Evolutionary conservation across 2,113 vertebrate species (phyloP).

Genomic region (Lucifuga dentata): DNA sequence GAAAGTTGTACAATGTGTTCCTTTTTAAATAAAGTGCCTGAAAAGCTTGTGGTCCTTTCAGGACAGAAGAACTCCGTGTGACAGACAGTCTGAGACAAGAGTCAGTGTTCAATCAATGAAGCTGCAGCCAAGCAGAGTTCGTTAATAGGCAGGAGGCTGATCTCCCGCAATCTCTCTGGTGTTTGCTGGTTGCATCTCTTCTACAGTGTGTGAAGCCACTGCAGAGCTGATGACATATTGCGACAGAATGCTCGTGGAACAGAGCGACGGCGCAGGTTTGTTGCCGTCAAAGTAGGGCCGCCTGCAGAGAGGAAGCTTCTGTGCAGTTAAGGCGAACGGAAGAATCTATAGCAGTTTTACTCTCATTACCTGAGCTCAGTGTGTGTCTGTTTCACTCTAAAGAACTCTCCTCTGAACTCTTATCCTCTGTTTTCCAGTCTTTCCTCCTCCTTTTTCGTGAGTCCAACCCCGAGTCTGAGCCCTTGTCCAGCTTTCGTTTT

Average conservation of each 20-base stretch:
- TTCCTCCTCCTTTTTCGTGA: conserved; percentile 80
- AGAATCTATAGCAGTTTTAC: conserved; percentile 28
- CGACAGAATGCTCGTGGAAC: conserved; percentile 38
- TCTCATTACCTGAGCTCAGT: conserved; percentile 23
- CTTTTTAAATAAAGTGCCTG: conserved; percentile 9
- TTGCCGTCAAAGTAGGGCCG: conserved; percentile 48
- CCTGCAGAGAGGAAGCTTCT: conserved; percentile 34
- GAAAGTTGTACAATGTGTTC: conserved; percentile 3
- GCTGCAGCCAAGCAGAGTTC: conserved; percentile 28
- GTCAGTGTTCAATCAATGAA: conserved; percentile 43
- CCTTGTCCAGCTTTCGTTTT: conserved; percentile 73
- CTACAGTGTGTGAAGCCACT: conserved; percentile 20
- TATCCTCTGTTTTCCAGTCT: conserved; percentile 90
- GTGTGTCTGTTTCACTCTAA: conserved; percentile 77
- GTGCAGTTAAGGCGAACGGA: conserved; percentile 36
- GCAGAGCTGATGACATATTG: conserved; percentile 54
- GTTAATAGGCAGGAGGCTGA: conserved; percentile 34
- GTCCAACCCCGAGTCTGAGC: conserved; percentile 65
- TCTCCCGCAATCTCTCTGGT: conserved; percentile 18
- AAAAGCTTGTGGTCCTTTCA: conserved; percentile 2
- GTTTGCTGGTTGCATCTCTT: conserved; percentile 37
- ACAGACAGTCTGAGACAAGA: conserved; percentile 22
- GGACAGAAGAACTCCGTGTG: conserved; percentile 19
- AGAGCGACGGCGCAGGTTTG: conserved; percentile 43
- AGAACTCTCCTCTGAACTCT: conserved; percentile 89